A percentile compares a stretch with the other conserved stretches of the same genome.
phyloP scores from a whole-genome alignment of 2,888 invertebrate species.

The Mechanitis mazaeus region DNA sequence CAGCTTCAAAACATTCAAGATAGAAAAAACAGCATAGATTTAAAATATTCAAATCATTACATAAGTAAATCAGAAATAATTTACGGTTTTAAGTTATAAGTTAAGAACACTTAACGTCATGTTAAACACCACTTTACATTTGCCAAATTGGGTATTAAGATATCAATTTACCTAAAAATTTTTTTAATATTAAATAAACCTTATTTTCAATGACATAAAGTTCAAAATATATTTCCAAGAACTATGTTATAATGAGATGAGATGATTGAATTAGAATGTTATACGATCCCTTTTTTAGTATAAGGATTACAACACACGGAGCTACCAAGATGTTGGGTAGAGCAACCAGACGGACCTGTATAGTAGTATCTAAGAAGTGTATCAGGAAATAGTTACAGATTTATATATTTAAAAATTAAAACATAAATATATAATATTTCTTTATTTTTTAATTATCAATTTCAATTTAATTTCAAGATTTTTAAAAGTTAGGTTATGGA shows the following conservation, averaged over 20 bases:
- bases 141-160: slow-evolving; percentile 19
- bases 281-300: no score
- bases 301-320: no score
- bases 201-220: background rate
- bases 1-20: background rate
- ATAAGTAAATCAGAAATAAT: slow-evolving; percentile 28
- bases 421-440: no score
- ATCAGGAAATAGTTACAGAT: no score
- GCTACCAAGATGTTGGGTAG: no score
- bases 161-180: background rate
- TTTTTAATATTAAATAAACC: slow-evolving; percentile 6
- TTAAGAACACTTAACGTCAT: slow-evolving; percentile 53
- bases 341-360: no score
- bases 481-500: no score
- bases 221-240: slow-evolving; percentile 1
- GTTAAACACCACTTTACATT: slow-evolving; percentile 33
- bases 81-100: slow-evolving; percentile 45
- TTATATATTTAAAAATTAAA: no score
- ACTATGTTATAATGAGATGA: slow-evolving; percentile 3
- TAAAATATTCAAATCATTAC: background rate
- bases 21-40: background rate
- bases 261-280: slow-evolving; percentile 8
- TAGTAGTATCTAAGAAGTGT: no score
- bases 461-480: no score
- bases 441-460: no score